These are phyloP conservation scores for Rosalia funebris DNA, from an alignment of 2,888 invertebrate genomes.

Conservation along the genomic window DNA sequence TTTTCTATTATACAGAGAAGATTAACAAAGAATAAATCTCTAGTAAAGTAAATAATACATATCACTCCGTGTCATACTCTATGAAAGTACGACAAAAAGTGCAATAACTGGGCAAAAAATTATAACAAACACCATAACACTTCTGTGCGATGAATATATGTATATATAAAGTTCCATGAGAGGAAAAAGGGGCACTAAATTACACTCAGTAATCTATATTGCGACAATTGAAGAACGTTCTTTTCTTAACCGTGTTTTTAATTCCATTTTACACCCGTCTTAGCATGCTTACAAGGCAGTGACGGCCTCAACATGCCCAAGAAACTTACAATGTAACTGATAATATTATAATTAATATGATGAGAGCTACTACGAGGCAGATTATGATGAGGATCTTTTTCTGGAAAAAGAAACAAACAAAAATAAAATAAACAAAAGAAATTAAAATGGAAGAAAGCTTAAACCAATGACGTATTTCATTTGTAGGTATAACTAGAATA, in stretches of 20 bases:
- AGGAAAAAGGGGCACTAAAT: conserved; percentile 22
- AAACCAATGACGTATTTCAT: conserved; percentile 19
- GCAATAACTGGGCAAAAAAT: conserved; percentile 1
- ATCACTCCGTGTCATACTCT: background rate
- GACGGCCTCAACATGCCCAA: conserved; percentile 12
- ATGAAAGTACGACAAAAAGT: background rate
- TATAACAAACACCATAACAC: conserved; percentile 9
- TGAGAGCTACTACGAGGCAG: conserved; percentile 82
- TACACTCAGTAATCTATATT: conserved; percentile 29
- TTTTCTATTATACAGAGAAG: conserved; percentile 21
- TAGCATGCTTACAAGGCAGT: conserved; percentile 17
- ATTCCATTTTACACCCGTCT: conserved; percentile 27
- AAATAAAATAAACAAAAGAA: conserved; percentile 65
- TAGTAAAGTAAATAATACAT: conserved; percentile 17
- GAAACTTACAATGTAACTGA: conserved; percentile 54
- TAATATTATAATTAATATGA: conserved; percentile 81
- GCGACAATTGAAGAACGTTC: conserved; percentile 30
- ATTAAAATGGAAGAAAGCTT: conserved; percentile 16
- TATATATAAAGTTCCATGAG: conserved; percentile 19
- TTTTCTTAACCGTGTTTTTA: conserved; percentile 23
- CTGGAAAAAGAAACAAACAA: conserved; percentile 76
- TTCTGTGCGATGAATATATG: conserved; percentile 4
- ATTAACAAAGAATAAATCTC: conserved; percentile 31
- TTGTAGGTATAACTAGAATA: background rate
- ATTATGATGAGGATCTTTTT: conserved; percentile 90